Base-by-base conservation (phyloP, 2,113 vertebrate species). In the Cryptomyrus ogoouensis region DNA sequence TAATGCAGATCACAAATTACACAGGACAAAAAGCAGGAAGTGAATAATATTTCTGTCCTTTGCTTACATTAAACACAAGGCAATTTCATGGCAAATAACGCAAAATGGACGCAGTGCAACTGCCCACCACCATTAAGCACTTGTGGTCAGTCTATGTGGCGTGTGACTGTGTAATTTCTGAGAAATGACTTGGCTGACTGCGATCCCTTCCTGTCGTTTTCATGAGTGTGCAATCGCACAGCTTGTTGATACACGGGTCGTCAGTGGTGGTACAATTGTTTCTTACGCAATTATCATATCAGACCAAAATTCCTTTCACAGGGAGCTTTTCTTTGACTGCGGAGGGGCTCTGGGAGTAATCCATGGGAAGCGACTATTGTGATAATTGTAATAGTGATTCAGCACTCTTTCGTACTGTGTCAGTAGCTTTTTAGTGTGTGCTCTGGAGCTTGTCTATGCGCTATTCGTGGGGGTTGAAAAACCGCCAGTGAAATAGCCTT, bases 401-500 rank as follows among this genome's bases (percentile, higher is more conserved):
- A 47, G 42, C 44, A 24, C 35, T 84, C 44, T 87, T 87, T 46
- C 85, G 21, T 10, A 84, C 74, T 21, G 21, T 21, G 47, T 87
- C 46, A 52, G 10, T 35, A 19, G 24, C 10, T 31, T 27, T 53
- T 87, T 87, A 50, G 8, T n/a, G 42, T 19, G 47, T 19, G 17
- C 0, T 35, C 50, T 52, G 27, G 85, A 53, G 4, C 21, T 35
- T n/a, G 85, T 19, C 47, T 80, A 15, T 66, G n/a, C 42, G 47
- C 49, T 42, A 89, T 50, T 83, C 27, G 13, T 15, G 77, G 49
- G 35, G 24, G 10, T 70, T 53, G 88, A 74, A 88, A 66, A 21
- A 7, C 58, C 70, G 74, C 70, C 70, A 83, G 31, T 12, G 49
- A 89, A 80, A 89, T 49, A 80, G 89, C 24, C 89, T 84, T 89